A percentile compares a stretch with the other conserved stretches of the same genome.
Evolutionary conservation across 1,140 invertebrate species (phyloP).

Genomic region (Heliconius nattereri): DNA sequence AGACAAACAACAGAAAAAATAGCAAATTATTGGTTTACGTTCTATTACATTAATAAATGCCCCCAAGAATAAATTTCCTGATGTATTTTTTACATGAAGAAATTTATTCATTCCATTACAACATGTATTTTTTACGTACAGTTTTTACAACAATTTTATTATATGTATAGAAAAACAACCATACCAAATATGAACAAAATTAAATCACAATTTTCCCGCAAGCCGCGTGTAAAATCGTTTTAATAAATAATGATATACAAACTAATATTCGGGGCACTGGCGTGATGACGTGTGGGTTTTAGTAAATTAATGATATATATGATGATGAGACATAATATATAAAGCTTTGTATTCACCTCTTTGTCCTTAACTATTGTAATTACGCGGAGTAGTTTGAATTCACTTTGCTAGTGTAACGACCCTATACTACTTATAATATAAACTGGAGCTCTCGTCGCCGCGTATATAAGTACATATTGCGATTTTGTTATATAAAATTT

Average conservation of each 20-base stretch:
- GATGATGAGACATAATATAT: conserved; percentile 10
- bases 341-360: conserved; percentile 7
- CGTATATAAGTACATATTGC: no score
- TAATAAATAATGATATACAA: conserved; percentile 4
- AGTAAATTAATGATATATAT: conserved; percentile 11
- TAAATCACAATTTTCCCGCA: neutral
- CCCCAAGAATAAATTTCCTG: no score
- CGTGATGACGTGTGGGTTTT: conserved; percentile 3
- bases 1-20: no score
- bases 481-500: no score
- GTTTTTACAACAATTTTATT: no score
- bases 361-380: conserved; percentile 2
- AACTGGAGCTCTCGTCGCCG: no score
- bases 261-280: neutral
- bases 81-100: neutral
- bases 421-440: no score
- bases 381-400: neutral
- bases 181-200: neutral
- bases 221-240: neutral
- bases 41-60: neutral
- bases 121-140: neutral
- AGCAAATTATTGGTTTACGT: no score
- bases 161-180: no score
- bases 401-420: neutral
- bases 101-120: no score